These are phyloP conservation scores for Tenebrosternarchus preto DNA, from an alignment of 2,113 vertebrate genomes.

Conservation along the genomic window DNA sequence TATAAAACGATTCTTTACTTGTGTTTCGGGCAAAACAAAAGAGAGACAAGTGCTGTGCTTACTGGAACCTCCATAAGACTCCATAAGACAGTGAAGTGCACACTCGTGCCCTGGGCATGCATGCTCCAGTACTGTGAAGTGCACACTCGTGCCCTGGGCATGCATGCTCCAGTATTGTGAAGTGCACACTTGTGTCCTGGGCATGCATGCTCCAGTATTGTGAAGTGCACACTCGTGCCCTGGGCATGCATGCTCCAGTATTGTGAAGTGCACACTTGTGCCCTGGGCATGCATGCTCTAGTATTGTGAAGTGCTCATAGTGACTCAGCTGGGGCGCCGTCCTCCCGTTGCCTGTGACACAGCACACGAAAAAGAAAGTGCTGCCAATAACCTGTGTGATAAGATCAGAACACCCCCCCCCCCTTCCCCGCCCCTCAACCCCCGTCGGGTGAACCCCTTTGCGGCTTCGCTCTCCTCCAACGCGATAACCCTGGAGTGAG, in stretches of 20 bases:
- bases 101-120: too few species aligned
- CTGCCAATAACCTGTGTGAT: slow-evolving; percentile 33
- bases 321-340: slow-evolving; percentile 51
- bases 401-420: slow-evolving; percentile 30
- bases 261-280: slow-evolving; percentile 25
- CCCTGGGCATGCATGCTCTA: slow-evolving; percentile 17
- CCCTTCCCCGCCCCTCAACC: not conserved
- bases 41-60: too few species aligned
- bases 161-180: too few species aligned
- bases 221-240: not conserved
- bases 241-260: not conserved
- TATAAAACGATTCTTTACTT: too few species aligned
- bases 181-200: not conserved
- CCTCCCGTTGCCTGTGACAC: slow-evolving; percentile 50
- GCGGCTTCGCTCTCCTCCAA: slow-evolving; percentile 16
- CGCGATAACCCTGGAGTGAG: slow-evolving; percentile 36
- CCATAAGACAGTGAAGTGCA: too few species aligned
- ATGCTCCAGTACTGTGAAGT: too few species aligned
- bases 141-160: too few species aligned
- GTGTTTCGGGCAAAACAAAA: too few species aligned
- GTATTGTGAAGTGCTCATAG: slow-evolving; percentile 15
- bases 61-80: too few species aligned
- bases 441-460: slow-evolving; percentile 25
- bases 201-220: not conserved
- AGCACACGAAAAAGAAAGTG: slow-evolving; percentile 42